Conservation (phyloP, 2,797 vertebrate species). For the Phataginus tetradactyla region DNA sequence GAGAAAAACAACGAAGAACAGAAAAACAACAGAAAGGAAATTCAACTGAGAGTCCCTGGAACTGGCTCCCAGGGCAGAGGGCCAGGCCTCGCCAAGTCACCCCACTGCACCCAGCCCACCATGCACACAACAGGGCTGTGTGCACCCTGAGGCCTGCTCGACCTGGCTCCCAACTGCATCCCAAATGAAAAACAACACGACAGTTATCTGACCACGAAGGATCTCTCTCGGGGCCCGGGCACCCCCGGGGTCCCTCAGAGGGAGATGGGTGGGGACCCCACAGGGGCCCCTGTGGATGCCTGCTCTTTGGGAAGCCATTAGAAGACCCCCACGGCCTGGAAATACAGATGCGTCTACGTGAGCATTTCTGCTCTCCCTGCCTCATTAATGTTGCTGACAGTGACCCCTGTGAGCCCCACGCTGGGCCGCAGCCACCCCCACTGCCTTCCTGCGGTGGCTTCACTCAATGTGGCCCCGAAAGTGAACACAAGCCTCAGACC, state of each 20-base stretch:
- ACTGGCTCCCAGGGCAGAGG: background rate
- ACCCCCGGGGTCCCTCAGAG: background rate
- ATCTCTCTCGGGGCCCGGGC: background rate
- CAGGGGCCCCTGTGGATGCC: background rate
- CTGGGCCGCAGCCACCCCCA: background rate
- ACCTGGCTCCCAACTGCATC: background rate
- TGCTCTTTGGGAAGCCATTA: constrained; percentile 49
- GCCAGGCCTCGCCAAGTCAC: background rate
- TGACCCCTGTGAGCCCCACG: background rate
- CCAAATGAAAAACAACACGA: background rate
- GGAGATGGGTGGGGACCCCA: background rate
- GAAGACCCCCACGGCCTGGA: background rate
- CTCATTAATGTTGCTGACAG: background rate
- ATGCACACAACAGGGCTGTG: background rate
- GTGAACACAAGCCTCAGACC: background rate
- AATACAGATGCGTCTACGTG: background rate
- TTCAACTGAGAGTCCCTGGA: constrained; percentile 67
- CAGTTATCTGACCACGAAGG: background rate
- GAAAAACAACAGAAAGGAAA: constrained; percentile 64
- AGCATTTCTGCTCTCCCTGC: background rate
- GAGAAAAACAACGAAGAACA: background rate
- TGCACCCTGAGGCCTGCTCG: background rate
- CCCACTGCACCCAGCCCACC: background rate
- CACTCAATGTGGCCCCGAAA: background rate
- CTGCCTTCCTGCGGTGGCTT: background rate